These are phyloP conservation scores for Cylloceria caligata DNA, from an alignment of 2,888 invertebrate genomes.

Conservation along the genomic window DNA sequence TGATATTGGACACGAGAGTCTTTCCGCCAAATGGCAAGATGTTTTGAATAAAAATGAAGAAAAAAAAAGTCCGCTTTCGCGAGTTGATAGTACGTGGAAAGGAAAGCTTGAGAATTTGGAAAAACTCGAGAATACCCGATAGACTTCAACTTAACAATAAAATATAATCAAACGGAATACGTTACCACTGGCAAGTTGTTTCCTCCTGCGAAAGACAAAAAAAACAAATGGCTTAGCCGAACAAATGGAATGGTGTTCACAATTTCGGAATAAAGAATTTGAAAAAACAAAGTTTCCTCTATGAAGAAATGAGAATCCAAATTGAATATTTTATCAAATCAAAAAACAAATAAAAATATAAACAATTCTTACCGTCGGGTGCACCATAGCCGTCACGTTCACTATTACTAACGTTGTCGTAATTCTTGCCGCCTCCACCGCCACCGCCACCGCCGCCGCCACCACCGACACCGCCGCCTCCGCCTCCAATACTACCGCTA, in stretches of 20 bases:
- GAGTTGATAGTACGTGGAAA: constrained; percentile 50
- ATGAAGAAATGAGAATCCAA: not conserved
- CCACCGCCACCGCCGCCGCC: constrained; percentile 67
- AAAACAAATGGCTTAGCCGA: constrained; percentile 43
- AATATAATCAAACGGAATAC: constrained; percentile 76
- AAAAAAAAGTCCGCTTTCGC: constrained; percentile 16
- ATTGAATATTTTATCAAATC: not conserved
- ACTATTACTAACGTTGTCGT: constrained; percentile 78
- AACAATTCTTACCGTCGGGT: constrained; percentile 78
- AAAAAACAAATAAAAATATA: not conserved
- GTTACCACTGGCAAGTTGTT: constrained; percentile 84
- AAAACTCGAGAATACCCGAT: constrained; percentile 54
- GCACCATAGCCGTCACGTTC: constrained; percentile 82
- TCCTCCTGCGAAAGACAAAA: constrained; percentile 78
- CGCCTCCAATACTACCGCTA: constrained; percentile 71
- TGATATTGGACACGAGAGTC: constrained; percentile 2
- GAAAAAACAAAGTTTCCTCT: too few relatives aligned
- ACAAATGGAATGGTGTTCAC: not conserved
- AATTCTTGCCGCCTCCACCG: constrained; percentile 78
- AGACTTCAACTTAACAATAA: constrained; percentile 54
- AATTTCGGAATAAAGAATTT: too few relatives aligned
- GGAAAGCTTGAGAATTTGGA: constrained; percentile 42
- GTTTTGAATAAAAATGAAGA: constrained; percentile 12
- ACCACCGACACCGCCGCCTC: constrained; percentile 75
- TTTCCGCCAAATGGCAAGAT: constrained; percentile 2